Conservation (phyloP, 2,113 vertebrate species). For the Peromyscus leucopus region DNA sequence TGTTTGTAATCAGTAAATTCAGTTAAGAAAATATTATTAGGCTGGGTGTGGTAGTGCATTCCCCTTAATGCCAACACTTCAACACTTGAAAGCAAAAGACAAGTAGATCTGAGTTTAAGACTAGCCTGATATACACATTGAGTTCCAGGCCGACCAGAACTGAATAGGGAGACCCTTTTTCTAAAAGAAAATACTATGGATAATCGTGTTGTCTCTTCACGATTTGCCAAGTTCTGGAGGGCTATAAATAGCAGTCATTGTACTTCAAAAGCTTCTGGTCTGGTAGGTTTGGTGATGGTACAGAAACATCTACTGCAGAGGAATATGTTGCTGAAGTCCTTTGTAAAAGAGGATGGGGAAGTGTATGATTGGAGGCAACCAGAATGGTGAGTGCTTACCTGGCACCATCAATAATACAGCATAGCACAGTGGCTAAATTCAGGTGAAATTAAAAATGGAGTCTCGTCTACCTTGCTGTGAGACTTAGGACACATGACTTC, state of each 20-base stretch:
- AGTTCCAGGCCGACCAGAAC: neutral
- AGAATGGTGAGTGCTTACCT: neutral
- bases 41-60: neutral
- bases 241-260: neutral
- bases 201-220: neutral
- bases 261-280: neutral
- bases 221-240: neutral
- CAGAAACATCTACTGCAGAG: neutral
- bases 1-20: neutral
- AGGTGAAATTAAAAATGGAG: neutral
- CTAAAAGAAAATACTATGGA: neutral
- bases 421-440: neutral
- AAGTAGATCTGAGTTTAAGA: neutral
- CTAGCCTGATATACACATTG: neutral
- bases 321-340: neutral
- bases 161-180: neutral
- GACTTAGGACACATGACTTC: neutral
- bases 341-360: neutral
- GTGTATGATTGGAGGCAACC: neutral
- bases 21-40: neutral
- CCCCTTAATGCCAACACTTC: neutral
- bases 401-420: neutral
- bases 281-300: neutral
- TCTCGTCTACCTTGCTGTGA: neutral
- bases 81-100: neutral